Percentiles rank a stretch among this genome's conserved stretches.
phyloP scores from a whole-genome alignment of 2,888 invertebrate genomes.

The Agonopterix arenella region DNA sequence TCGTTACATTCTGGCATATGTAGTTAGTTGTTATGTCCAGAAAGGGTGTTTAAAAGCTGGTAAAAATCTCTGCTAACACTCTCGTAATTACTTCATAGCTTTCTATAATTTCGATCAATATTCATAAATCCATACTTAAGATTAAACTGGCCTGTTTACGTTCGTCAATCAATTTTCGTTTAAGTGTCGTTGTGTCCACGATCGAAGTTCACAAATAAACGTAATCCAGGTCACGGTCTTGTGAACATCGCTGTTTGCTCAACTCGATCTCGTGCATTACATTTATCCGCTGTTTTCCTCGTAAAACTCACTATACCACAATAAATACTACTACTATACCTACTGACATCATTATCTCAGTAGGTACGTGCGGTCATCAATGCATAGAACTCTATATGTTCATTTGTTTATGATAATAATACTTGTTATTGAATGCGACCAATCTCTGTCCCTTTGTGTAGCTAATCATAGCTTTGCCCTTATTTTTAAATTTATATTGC shows the following conservation, averaged over 20 bases:
- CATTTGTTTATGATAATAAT: no score
- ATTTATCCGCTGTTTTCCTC: conserved; percentile 1
- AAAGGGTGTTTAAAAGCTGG: no score
- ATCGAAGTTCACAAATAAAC: conserved; percentile 46
- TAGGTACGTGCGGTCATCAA: no score
- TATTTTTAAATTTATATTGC: conserved; percentile 1
- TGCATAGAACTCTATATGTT: no score
- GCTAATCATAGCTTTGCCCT: conserved; percentile 4
- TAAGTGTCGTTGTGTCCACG: conserved; percentile 25
- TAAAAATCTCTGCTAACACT: no score
- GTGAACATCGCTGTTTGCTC: conserved; percentile 40
- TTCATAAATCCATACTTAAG: no score
- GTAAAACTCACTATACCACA: conserved; percentile 1
- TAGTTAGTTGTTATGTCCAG: no score
- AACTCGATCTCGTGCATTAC: neutral
- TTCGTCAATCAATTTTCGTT: conserved; percentile 4
- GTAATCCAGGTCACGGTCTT: conserved; percentile 62
- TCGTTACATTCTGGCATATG: no score
- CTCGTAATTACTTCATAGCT: no score
- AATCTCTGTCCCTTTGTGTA: conserved; percentile 7
- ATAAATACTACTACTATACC: no score
- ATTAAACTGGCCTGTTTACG: conserved; percentile 5
- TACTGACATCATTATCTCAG: no score
- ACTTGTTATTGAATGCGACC: conserved; percentile 5
- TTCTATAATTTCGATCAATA: no score